Base-by-base conservation (phyloP, 2,113 vertebrate genomes). In the Toxotes jaculatrix region DNA sequence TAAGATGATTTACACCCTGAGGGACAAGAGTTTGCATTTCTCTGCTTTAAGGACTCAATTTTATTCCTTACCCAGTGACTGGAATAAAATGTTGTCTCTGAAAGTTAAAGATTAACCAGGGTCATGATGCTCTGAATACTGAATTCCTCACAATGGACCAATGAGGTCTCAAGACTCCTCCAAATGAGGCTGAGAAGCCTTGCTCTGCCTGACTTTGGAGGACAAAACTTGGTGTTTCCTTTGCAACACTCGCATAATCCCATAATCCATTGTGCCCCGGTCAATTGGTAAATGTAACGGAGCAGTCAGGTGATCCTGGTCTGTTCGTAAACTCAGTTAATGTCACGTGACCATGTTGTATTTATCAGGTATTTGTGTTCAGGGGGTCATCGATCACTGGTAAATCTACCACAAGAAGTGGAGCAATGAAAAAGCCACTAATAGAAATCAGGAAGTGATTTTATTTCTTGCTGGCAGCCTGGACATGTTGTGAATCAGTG, bases 1-100 rank as follows among this genome's bases (percentile, higher is more conserved):
- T 79, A 19, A n/a, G 32, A 76, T 43, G 60, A 75, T 73, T 78
- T 62, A 31, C 17, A 49, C n/a, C 74, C 61, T 1, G 27, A 34
- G 64, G 88, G 53, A 77, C 3, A 47, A 36, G 17, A 21, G 32
- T 63, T 60, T 65, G 5, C 5, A 47, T 2, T 27, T 23, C 2
- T 4, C 9, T 13, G 12, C 38, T 81, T 80, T 11, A 65, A 70
- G 12, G 14, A 53, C 10, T 42, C 27, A 56, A 60, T 80, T 51
- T 55, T 45, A 13, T 0, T 11, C 17, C 7, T 7, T 7, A 23
- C 5, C 7, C 7, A 16, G 1, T 47, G 40, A 51, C 9, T 19
- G 43, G 5, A 60, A 14, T 40, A 40, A 59, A 64, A 31, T 0
- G 40, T 40, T 61, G 56, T 14, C 0, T 40, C 42, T 3, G 23